Conservation (phyloP, 2,888 invertebrate genomes). For the Zootermopsis nevadensis region DNA sequence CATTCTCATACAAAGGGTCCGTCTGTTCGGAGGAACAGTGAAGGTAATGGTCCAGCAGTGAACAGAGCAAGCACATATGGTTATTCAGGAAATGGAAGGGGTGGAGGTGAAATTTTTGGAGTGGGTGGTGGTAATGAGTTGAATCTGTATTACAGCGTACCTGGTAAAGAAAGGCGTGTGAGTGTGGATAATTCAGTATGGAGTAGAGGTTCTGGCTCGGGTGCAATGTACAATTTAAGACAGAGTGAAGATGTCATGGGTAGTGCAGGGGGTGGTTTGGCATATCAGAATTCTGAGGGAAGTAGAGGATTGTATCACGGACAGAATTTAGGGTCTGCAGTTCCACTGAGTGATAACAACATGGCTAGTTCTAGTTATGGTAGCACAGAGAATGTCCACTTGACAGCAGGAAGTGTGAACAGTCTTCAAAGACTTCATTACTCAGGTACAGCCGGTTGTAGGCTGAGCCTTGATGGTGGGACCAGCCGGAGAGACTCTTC, state of each 20-base stretch:
- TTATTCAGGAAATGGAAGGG: conserved; percentile 17
- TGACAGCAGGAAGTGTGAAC: conserved; percentile 23
- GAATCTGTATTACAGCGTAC: conserved; percentile 27
- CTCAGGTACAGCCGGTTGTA: conserved; percentile 59
- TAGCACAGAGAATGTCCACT: conserved; percentile 22
- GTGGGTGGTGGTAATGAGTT: conserved; percentile 13
- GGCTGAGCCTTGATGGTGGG: conserved; percentile 64
- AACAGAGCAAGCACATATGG: conserved; percentile 18
- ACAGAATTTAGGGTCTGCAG: conserved; percentile 15
- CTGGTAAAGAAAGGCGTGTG: conserved; percentile 37
- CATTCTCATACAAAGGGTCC: conserved; percentile 16
- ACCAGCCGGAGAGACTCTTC: conserved; percentile 69
- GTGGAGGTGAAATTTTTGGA: background rate
- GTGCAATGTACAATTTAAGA: conserved; percentile 33
- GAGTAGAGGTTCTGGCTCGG: conserved; percentile 19
- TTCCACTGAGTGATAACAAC: background rate
- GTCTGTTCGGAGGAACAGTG: conserved; percentile 31
- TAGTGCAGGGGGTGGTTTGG: conserved; percentile 31
- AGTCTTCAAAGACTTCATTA: conserved; percentile 40
- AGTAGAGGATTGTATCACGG: conserved; percentile 17
- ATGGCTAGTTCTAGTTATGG: conserved; percentile 22
- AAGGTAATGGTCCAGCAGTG: background rate
- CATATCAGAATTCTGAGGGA: conserved; percentile 18
- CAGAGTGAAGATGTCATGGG: conserved; percentile 37
- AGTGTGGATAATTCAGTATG: conserved; percentile 28